phyloP scores from a whole-genome alignment of 2,797 vertebrate species.

The Squalus acanthias region DNA sequence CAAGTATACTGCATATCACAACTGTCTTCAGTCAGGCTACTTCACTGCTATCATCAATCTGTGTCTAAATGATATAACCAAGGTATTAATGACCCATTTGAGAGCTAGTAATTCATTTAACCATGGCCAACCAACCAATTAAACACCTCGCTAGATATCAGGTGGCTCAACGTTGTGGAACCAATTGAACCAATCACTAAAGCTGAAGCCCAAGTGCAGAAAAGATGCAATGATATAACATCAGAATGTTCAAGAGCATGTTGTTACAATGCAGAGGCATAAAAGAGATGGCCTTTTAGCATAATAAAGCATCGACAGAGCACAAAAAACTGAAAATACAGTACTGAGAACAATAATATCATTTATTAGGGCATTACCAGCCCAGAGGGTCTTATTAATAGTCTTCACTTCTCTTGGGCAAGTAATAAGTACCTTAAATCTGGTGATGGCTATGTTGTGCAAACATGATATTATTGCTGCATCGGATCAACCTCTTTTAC shows the following conservation, averaged over 20 bases:
- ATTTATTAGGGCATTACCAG: not conserved
- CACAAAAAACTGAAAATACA: not conserved
- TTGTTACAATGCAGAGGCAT: not conserved
- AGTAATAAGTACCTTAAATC: not conserved
- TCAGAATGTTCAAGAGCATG: not conserved
- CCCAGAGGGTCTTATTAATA: not conserved
- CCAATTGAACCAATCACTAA: not conserved
- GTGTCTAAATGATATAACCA: not conserved
- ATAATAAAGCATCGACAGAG: not conserved
- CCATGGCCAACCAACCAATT: conserved; percentile 6
- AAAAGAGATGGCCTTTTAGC: not conserved
- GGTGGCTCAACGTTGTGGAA: not conserved
- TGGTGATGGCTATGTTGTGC: not conserved
- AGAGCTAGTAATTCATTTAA: not conserved
- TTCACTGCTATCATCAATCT: not conserved
- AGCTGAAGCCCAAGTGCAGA: not conserved
- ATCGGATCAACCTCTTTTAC: not conserved
- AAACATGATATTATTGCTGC: conserved; percentile 11
- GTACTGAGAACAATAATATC: not conserved
- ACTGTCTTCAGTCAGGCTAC: not conserved
- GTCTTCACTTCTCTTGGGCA: not conserved
- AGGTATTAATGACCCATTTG: conserved; percentile 3
- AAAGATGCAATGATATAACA: not conserved
- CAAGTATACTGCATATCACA: not conserved
- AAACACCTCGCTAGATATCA: not conserved